These are phyloP conservation scores for Pseudomugil tenellus DNA, from an alignment of 2,797 vertebrate genomes.

Conservation along the genomic window DNA sequence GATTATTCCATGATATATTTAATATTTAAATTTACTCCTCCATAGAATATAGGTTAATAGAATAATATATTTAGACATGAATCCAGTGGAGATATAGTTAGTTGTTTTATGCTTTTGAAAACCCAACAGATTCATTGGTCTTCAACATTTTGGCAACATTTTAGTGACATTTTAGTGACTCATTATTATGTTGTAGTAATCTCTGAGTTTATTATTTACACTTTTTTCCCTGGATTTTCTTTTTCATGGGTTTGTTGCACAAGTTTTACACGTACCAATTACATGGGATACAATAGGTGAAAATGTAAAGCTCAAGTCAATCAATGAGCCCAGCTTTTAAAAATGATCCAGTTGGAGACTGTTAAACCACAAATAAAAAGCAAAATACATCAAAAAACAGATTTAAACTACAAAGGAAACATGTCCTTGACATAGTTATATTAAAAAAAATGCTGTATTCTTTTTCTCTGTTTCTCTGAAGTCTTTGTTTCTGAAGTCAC, in stretches of 20 bases:
- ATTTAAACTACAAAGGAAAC: constrained; percentile 50
- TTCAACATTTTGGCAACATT: constrained; percentile 59
- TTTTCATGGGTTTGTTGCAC: background rate
- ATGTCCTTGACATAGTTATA: constrained; percentile 67
- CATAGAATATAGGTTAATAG: constrained; percentile 56
- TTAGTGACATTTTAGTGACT: constrained; percentile 60
- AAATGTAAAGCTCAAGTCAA: constrained; percentile 5
- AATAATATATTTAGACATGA: constrained; percentile 68
- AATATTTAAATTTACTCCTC: no score
- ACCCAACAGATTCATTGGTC: constrained; percentile 67
- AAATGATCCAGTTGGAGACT: constrained; percentile 34
- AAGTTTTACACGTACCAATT: constrained; percentile 36
- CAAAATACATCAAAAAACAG: constrained; percentile 34
- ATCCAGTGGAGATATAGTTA: constrained; percentile 66
- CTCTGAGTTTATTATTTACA: constrained; percentile 19
- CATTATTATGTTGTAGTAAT: constrained; percentile 33
- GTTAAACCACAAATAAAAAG: constrained; percentile 14
- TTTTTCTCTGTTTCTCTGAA: constrained; percentile 6
- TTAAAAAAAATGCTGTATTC: constrained; percentile 50
- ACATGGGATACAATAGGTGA: constrained; percentile 11
- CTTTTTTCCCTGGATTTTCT: background rate
- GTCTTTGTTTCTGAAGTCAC: constrained; percentile 37
- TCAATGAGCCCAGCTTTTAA: constrained; percentile 31
- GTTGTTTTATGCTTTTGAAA: constrained; percentile 71
- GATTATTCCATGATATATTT: no score